Base-by-base conservation (phyloP, 1,140 invertebrate genomes). In the Homalodisca vitripennis region DNA sequence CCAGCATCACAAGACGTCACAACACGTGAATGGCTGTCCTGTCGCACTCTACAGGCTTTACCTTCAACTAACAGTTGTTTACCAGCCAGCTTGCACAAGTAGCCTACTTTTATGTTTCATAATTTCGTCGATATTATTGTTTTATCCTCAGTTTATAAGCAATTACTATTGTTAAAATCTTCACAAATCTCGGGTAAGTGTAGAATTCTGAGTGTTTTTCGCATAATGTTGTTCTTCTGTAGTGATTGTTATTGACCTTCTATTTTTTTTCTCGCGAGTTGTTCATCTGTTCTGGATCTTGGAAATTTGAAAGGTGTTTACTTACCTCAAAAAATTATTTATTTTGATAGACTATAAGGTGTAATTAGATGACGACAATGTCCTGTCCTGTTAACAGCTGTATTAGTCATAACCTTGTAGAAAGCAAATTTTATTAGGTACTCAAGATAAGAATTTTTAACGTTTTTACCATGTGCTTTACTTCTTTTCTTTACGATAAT, bases 1-100 rank as follows among this genome's bases (percentile, higher is more conserved):
- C 55, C 55, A 27, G 26, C 55, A 60, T 60, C 55, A 60, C 55
- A 60, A 60, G 55, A 60, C 55, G 55, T 60, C 55, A 60, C 55
- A 60, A 60, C 55, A 60, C 55, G 55, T 60, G 55, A 60, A 60
- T 27, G 6, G 3, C 22, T 60, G 55, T 60, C 55, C 22, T 60
- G 55, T 60, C 55, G 55, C 55, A 30, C 55, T 60, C 55, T 60
- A 60, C 24, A 26, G 55, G 27, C 24, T 30, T 60, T 30, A 24
- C 14, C 55, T 22, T 26, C 2, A 60, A 60, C 55, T 60, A 60
- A 51, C 55, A 2, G 55, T 60, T 60, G 55, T 60, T 60, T 60
- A 60, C 55, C 55, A 60, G 26, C 26, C 55, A 60, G 26, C 55
- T 60, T 60, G 55, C 55, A 60, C 6, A 60, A 60, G 2, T 60